Base-by-base conservation (phyloP, 2,113 vertebrate species). In the Paraplagusia blochii region DNA sequence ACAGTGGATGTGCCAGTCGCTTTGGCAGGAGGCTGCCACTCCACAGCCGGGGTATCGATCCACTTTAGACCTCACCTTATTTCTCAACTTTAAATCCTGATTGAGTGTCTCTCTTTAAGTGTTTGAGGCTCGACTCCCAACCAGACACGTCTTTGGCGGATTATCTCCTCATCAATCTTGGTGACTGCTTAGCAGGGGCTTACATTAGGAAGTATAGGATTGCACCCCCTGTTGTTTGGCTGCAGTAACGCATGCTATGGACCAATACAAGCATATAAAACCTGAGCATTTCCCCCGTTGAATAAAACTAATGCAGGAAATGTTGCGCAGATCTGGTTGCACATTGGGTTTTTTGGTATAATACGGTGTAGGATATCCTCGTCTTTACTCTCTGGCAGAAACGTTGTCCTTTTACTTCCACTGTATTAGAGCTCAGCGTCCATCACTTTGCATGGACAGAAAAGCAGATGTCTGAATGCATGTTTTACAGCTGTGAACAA, bases 61-160 rank as follows among this genome's bases (percentile, higher is more conserved):
- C 77, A 72, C 85, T 87, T 83, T 76, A 79, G 72, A 81, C 63
- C 61, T 72, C 76, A 72, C 73, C 82, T 84, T 88, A 88, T 92
- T 90, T 80, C 83, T 92, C 88, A 91, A 84, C 88, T 87, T 89
- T 88, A 90, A 70, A 69, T 72, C 80, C 83, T 89, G 86, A 90
- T 88, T 76, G 83, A 85, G 81, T 81, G 77, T 80, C 72, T 76
- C 81, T 82, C 78, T 86, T 88, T 81, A 85, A 83, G 72, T 78
- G 81, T 85, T 74, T 58, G 70, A 83, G 76, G 55, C 66, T 71
- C 53, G 60, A 76, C 78, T 77, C 69, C 64, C 72, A 84, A 78
- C 61, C 72, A 70, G 70, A 79, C 64, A 67, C 76, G 72, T 82
- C 78, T 75, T 66, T 70, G 78, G 63, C 55, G 63, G 75, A 82